Evolutionary conservation across 2,888 invertebrate species (phyloP), one percentile per base, ranked within the genome.

Genomic region (Tryphoninae sp.): DNA sequence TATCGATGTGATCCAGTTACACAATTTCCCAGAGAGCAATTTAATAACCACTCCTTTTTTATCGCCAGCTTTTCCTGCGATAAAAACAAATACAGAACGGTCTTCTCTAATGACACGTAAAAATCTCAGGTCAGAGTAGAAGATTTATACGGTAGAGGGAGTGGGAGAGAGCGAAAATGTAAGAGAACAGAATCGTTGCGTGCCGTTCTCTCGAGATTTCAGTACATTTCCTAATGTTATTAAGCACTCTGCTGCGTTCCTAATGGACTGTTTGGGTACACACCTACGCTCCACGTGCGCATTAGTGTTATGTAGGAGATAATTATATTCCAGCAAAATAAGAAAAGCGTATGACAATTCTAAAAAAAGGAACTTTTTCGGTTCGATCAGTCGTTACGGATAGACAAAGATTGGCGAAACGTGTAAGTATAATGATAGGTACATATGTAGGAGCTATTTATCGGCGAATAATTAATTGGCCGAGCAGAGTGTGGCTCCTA

Each of bases 391-490:
- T 3, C 2, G 26, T 26, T 26, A 26, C 26, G 1, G 3, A 26
- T 26, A 26, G 26, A 26, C 26, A 26, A 26, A 26, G 26, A 26
- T 26, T 3, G 26, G 26, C 2, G 26, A 26, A 26, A 26, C 26
- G 26, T 33, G 33, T 33, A 33, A 4, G 6, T 33, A 33, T 33
- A 6, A 33, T 33, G 33, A 6, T 33, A 9, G n/a, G 49, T 49
- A 45, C 45, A 45, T 13, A 45, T 55, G 26, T 26, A 49, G 64
- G 67, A 76, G 72, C 82, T 16, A 62, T 82, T 67, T 68, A 61
- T 72, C 42, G 42, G 58, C 69, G 59, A 69, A 53, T 80, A 76
- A 82, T 82, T 80, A 80, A 74, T 83, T 71, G 62, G 55, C 59
- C 51, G 53, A 55, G 67, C 49, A 13, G 51, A 26, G 33, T 61